phyloP scores from a whole-genome alignment of 2,797 vertebrate species.

The Hydrolagus colliei region DNA sequence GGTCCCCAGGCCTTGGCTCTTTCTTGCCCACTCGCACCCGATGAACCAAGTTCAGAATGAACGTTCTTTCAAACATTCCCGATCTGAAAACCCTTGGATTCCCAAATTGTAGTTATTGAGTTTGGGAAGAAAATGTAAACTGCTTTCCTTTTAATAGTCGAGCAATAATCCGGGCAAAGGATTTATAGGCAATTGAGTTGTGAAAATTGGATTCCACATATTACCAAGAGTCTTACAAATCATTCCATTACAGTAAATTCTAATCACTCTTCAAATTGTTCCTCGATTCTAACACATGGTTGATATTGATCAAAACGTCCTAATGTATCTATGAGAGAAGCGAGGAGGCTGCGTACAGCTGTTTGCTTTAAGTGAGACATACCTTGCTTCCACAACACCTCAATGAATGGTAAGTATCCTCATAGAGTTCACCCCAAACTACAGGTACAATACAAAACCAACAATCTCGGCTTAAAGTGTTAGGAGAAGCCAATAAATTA shows the following conservation, averaged over 20 bases:
- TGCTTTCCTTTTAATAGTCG: conserved; percentile 4
- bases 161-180: not conserved
- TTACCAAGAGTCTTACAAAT: not conserved
- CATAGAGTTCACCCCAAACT: not conserved
- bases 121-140: not conserved
- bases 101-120: not conserved
- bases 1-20: not conserved
- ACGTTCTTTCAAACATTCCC: not conserved
- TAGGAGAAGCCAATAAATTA: not conserved
- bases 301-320: not conserved
- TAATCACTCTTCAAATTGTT: conserved; percentile 5
- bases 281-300: not conserved
- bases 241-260: not conserved
- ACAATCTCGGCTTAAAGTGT: not conserved
- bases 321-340: not conserved
- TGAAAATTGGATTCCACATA: not conserved
- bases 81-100: not conserved
- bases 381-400: not conserved
- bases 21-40: not conserved
- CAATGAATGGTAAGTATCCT: not conserved
- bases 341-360: not conserved
- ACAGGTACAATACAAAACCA: not conserved
- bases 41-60: not conserved
- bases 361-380: not conserved
- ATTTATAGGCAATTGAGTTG: not conserved